Evolutionary conservation across 2,113 vertebrate species (phyloP), one percentile per base, ranked within the genome.

Genomic region (Epinephelus lanceolatus): DNA sequence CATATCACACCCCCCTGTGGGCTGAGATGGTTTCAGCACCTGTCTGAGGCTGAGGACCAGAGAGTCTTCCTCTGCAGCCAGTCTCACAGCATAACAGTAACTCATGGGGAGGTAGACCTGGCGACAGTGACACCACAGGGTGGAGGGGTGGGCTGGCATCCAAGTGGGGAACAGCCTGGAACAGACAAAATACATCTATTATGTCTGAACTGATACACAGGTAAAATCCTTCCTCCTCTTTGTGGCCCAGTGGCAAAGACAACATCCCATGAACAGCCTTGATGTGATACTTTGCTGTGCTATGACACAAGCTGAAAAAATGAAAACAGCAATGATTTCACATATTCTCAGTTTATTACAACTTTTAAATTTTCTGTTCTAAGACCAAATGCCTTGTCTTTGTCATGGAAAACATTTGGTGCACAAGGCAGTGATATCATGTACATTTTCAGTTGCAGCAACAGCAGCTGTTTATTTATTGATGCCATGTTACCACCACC

Each of bases 51-150:
- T 98, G 84, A 80, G 94, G 23, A 99, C 80, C 3, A 99, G 95
- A 0, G 94, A 82, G 1, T 99, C 98, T 81, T 98, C 97, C 0
- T 95, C 71, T 0, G 97, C 97, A 0, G 83, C 83, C 45, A 99
- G 94, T 21, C 97, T 95, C 12, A 81, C 92, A 2, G 97, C 97
- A 0, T 99, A 99, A 76, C 98, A 99, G 93, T 97, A 99, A 92
- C 97, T 98, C 98, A 99, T 99, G 49, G 98, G 97, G 27, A 99
- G 96, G 86, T 99, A 99, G 52, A 99, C 98, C 92, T 99, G 98
- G 13, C 98, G 96, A 76, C 98, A 99, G 93, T 99, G 98, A 84
- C 98, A 99, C 98, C 98, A 99, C 53, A 99, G 92, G 0, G 95
- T 96, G 11, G 97, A 98, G 0, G 98, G 98, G 55, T 99, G 98